These are phyloP conservation scores for Latrodectus geometricus DNA, from an alignment of 1,140 invertebrate species.

Conservation along the genomic window DNA sequence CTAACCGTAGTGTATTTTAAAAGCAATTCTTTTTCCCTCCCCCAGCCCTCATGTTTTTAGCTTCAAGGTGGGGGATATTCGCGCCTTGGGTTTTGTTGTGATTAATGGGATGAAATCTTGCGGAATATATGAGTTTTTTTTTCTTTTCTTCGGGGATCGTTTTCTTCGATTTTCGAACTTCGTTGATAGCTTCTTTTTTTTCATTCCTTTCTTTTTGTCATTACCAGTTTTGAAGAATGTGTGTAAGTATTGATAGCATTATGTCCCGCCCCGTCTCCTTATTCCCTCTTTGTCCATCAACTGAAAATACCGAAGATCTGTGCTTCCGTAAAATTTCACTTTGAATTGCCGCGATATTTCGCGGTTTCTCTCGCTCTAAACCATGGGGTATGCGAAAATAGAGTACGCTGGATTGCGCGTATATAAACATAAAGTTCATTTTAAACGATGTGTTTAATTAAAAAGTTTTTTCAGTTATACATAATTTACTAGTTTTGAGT, in stretches of 20 bases:
- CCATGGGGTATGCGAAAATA: no score
- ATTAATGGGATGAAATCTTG: conserved; percentile 59
- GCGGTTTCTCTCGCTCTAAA: no score
- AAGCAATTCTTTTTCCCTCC: conserved; percentile 34
- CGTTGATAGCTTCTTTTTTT: conserved; percentile 47
- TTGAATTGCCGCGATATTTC: no score
- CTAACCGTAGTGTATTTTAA: conserved; percentile 38
- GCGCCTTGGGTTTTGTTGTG: conserved; percentile 51
- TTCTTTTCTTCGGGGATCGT: conserved; percentile 21
- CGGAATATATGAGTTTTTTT: conserved; percentile 47
- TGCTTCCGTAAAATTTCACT: no score
- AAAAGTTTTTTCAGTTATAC: no score
- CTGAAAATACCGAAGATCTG: no score
- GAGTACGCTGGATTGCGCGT: no score
- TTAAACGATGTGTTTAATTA: no score
- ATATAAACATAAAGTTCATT: no score
- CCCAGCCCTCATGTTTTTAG: conserved; percentile 34
- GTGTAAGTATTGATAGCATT: conserved; percentile 52
- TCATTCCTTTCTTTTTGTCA: conserved; percentile 35
- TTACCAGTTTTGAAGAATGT: conserved; percentile 53
- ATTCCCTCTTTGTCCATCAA: background rate
- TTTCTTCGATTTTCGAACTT: conserved; percentile 57
- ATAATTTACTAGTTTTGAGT: no score
- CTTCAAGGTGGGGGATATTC: conserved; percentile 24
- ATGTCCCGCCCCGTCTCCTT: background rate